Base-by-base conservation (phyloP, 2,888 invertebrate species). In the Nysson spinosus region DNA sequence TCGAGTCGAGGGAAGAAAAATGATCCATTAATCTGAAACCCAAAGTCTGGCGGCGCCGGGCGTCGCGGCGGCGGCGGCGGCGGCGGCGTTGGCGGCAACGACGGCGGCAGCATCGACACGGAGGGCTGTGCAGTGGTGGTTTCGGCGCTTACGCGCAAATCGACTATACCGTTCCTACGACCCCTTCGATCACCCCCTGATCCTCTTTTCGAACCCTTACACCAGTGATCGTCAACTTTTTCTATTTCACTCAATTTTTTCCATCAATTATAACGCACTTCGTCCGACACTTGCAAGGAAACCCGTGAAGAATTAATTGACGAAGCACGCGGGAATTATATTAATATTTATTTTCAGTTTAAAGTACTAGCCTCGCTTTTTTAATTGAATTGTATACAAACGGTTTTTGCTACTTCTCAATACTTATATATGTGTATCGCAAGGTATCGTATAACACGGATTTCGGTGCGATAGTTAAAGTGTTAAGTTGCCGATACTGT, bases 11-110 rank as follows among this genome's bases (percentile, higher is more conserved):
- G 89, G 89, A 91, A 91, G 92, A 92, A 92, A 92, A 92, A 92
- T 92, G 92, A 92, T 93, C 93, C 93, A 93, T 93, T 93, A 93
- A 93, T 93, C 92, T 92, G 91, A 91, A 89, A 89, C 89, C 90
- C 90, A 91, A 92, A 93, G 93, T 92, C 93, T 92, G 92, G 90
- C 91, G 93, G 93, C 93, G 93, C 93, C 93, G 89, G 87, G 84
- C 86, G 85, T 85, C 86, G 83, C 81, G 83, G 81, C 82, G 85
- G 83, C 86, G 83, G 76, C 81, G 62, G 70, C 76, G 61, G 61
- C 61, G 68, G 68, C 69, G 71, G 70, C 73, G n/a, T n/a, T n/a
- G 75, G 72, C 75, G 73, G 74, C 67, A 62, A 39, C 30, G 50
- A 42, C 44, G 69, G 46, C 64, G 69, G 56, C 57, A 58, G 46